Evolutionary conservation across 2,113 vertebrate genomes (phyloP).

Genomic region (Tachycineta bicolor): DNA sequence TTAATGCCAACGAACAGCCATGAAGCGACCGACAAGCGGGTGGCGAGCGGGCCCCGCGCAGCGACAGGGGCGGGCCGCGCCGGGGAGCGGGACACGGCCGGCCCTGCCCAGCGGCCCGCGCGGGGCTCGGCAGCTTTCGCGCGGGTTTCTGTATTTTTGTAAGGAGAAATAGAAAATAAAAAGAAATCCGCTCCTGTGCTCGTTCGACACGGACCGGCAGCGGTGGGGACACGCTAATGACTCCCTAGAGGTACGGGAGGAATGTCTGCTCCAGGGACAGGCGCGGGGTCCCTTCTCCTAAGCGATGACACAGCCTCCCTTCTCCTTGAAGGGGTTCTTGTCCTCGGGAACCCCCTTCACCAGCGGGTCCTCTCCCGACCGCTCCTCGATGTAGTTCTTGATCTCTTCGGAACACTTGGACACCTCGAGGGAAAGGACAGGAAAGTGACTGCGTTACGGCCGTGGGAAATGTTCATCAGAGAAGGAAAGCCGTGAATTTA

Average conservation of each 20-base stretch:
- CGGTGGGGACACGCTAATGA: not conserved
- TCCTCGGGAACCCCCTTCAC: slow-evolving; percentile 96
- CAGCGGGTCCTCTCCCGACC: slow-evolving; percentile 88
- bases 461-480: not conserved
- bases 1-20: slow-evolving; percentile 45
- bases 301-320: slow-evolving; percentile 93
- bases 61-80: not conserved
- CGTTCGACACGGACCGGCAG: not conserved
- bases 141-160: not conserved
- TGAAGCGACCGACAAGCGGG: not conserved
- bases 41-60: not conserved
- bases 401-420: slow-evolving; percentile 98
- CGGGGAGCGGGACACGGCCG: not conserved
- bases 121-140: not conserved
- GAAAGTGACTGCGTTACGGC: not conserved
- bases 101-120: not conserved
- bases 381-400: slow-evolving; percentile 89
- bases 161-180: not conserved
- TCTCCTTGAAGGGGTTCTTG: slow-evolving; percentile 98
- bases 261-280: not conserved
- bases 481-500: not conserved
- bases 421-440: slow-evolving; percentile 76
- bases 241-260: not conserved
- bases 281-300: slow-evolving; percentile 55
- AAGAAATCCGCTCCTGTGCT: not conserved